A percentile compares a stretch with the other conserved stretches of the same genome.
phyloP scores from a whole-genome alignment of 2,888 invertebrate genomes.

The Cheilosia grossa region DNA sequence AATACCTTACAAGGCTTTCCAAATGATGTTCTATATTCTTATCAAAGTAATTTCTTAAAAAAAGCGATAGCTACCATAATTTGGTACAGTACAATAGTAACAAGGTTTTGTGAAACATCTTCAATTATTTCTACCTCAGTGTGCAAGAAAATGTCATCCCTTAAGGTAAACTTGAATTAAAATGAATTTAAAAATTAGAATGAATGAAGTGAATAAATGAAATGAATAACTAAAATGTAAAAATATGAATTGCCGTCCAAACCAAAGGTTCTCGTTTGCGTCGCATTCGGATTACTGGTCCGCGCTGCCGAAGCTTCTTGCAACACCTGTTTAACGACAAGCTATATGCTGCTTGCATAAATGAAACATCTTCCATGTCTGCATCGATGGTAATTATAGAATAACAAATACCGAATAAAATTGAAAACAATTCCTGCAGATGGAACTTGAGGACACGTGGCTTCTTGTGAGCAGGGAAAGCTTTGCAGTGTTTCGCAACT shows the following conservation, averaged over 20 bases:
- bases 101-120: neutral
- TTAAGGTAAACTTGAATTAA: neutral
- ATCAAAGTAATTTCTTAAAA: neutral
- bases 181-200: neutral
- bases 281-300: neutral
- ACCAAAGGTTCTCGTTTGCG: neutral
- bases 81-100: too few species aligned
- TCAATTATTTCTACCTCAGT: neutral
- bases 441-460: neutral
- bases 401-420: neutral
- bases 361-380: neutral
- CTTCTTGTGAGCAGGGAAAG: neutral
- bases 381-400: neutral
- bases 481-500: neutral
- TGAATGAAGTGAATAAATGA: too few species aligned
- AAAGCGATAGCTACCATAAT: neutral
- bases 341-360: slow-evolving; percentile 1
- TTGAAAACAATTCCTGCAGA: neutral
- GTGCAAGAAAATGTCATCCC: neutral
- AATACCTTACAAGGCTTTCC: neutral
- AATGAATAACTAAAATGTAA: too few species aligned
- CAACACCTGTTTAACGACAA: neutral
- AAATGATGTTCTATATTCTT: neutral
- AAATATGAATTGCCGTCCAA: too few species aligned
- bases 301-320: neutral